Evolutionary conservation across 2,888 invertebrate species (phyloP), one percentile per base, ranked within the genome.

Genomic region (Hyalella azteca): DNA sequence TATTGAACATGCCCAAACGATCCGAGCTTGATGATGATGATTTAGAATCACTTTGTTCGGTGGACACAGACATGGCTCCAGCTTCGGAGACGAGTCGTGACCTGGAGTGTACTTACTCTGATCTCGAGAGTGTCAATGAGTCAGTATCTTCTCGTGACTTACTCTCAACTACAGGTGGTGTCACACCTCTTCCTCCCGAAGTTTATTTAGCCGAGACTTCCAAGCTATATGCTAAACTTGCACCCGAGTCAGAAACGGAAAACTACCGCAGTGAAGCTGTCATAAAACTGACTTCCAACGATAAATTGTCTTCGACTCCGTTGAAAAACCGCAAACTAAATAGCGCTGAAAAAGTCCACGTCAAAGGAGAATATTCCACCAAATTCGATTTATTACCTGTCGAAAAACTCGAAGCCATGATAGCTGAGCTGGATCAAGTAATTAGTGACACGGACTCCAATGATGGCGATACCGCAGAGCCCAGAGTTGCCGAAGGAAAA

Each of bases 61-160:
- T 83, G 3, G 83, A 83, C 19, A 83, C 83, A 11, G 83, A 83
- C 50, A 83, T 83, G 83, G 83, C 80, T 39, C 83, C 83, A n/a
- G 66, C 75, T 2, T 83, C 83, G 13, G 83, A 83, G 39, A 78
- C 80, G 3, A 83, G 83, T 50, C 41, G 83, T 4, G 83, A 83
- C 50, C 50, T 83, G 3, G 83, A 83, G 49, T 81, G 75, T n/a
- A 83, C 83, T 2, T 83, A 79, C 36, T 83, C 83, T 19, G 83
- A 83, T 79, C 66, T 83, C n/a, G 83, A 83, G 36, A 81, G 81
- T 22, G 77, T 83, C 7, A 80, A 81, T 4, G 83, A 83, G 54
- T 80, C 80, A 29, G 79, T 83, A 11, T 81, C 81, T 13, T 83
- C 83, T 3, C 76, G 76, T 32, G 83, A 80, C 19, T 5, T 66